Conservation (phyloP, 2,797 vertebrate genomes). For the Lacerta viridis region DNA sequence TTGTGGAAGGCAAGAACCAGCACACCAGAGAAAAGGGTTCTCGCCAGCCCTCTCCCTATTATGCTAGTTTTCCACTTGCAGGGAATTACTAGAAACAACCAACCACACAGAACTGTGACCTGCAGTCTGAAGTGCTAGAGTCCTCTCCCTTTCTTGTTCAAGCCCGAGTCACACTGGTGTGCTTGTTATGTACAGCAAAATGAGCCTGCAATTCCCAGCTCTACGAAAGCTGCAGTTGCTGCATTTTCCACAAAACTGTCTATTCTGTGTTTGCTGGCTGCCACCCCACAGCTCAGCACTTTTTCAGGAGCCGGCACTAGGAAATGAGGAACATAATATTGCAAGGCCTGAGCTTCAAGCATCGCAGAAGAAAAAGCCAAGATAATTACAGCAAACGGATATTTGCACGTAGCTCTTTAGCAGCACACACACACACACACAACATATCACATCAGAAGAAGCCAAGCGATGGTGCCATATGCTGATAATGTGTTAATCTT, state of each 20-base stretch:
- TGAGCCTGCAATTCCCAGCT: not conserved
- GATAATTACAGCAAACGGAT: constrained; percentile 41
- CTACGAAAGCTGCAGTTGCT: not conserved
- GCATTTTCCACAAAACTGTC: not conserved
- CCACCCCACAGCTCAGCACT: not conserved
- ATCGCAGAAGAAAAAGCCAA: constrained; percentile 27
- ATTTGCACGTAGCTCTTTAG: constrained; percentile 47
- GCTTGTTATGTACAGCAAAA: not conserved
- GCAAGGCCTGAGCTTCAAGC: not conserved
- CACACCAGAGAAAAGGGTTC: not conserved
- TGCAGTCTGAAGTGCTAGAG: not conserved
- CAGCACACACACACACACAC: constrained; percentile 44
- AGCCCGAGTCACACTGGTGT: not conserved
- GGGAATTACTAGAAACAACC: not conserved
- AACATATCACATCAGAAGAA: constrained; percentile 58
- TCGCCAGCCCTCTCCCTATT: not conserved
- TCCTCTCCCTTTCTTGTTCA: not conserved
- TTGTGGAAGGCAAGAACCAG: not conserved
- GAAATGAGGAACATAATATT: constrained; percentile 6
- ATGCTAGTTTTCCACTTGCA: not conserved
- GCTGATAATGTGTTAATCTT: constrained; percentile 65
- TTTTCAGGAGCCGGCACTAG: not conserved
- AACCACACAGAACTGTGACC: not conserved
- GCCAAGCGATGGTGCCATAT: constrained; percentile 60
- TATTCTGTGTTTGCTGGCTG: not conserved